Base-by-base conservation (phyloP, 2,797 vertebrate species). In the Lutjanus campechanus region DNA sequence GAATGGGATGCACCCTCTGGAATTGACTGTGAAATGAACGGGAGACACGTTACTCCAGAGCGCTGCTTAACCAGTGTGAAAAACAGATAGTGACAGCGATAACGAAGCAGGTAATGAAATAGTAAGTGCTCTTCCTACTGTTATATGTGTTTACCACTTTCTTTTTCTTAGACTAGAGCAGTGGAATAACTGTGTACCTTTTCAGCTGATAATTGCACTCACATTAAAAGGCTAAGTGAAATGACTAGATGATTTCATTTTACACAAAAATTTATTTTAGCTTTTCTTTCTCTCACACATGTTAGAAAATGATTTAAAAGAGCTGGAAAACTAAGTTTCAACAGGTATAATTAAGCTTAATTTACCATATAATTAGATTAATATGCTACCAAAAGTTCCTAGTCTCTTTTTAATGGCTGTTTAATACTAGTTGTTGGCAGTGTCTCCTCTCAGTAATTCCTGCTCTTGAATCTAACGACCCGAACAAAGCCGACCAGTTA, bases 61-160 rank as follows among this genome's bases (percentile, higher is more conserved):
- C 9, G 16, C 75, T 80, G 90, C 85, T 83, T 88, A 88, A 73
- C 82, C 85, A 59, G 67, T 82, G 91, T 89, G 86, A 90, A 84
- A 91, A 92, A 90, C 82, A 80, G 87, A 90, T 82, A 81, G 84
- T 79, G 91, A 91, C 90, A 91, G 83, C 2, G 64, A 85, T 93
- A 94, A 93, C 74, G 66, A 91, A 87, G 78, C 69, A 65, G 56
- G 58, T 89, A 87, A 85, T 85, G 68, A 84, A 79, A 79, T 63
- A 55, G 71, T 78, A 64, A 88, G 65, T 68, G 47, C 29, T 61
- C 43, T 10, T 77, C 47, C 50, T 55, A 17, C 56, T 77, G 47
- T 56, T 82, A 43, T 55, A 11, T 72, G 7, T 70, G 60, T 82
- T 78, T 68, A 62, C 63, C 13, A 17, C 50, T 71, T 75, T 58